These are phyloP conservation scores for Hirtodrosophila cameraria DNA, from an alignment of 2,888 invertebrate species.

Conservation along the genomic window DNA sequence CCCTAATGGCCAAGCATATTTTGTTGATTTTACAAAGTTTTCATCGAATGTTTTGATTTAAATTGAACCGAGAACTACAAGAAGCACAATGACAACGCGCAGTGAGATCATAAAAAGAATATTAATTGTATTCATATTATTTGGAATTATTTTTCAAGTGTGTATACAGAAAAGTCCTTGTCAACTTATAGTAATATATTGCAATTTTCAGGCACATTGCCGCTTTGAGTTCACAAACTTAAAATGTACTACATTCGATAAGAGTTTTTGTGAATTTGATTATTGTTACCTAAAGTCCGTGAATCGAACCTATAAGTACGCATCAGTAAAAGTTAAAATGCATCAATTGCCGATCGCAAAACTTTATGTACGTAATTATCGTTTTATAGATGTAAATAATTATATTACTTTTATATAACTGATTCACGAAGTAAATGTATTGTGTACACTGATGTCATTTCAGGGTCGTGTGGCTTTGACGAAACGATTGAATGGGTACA, in stretches of 20 bases:
- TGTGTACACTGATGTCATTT: background rate
- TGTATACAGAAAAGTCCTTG: no score
- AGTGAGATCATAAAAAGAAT: background rate
- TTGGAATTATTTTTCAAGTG: background rate
- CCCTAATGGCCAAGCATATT: no score
- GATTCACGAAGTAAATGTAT: background rate
- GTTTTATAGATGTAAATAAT: background rate
- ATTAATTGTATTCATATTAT: background rate
- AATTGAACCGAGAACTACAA: background rate
- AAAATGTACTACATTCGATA: slow-evolving; percentile 22
- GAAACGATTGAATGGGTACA: slow-evolving; percentile 29
- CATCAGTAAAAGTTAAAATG: slow-evolving; percentile 8
- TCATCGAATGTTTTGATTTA: no score
- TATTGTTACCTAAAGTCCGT: slow-evolving; percentile 35
- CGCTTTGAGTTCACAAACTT: slow-evolving; percentile 39
- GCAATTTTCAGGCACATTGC: slow-evolving; percentile 6
- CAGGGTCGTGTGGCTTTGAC: slow-evolving; percentile 16
- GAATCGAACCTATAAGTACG: slow-evolving; percentile 37
- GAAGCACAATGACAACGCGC: background rate
- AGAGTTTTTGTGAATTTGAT: background rate
- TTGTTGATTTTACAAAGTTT: no score
- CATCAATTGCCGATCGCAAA: slow-evolving; percentile 6
- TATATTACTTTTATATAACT: no score
- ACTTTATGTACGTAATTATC: background rate
- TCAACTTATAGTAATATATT: no score